Conservation (phyloP, 2,888 invertebrate genomes). For the Melanotus villosus region DNA sequence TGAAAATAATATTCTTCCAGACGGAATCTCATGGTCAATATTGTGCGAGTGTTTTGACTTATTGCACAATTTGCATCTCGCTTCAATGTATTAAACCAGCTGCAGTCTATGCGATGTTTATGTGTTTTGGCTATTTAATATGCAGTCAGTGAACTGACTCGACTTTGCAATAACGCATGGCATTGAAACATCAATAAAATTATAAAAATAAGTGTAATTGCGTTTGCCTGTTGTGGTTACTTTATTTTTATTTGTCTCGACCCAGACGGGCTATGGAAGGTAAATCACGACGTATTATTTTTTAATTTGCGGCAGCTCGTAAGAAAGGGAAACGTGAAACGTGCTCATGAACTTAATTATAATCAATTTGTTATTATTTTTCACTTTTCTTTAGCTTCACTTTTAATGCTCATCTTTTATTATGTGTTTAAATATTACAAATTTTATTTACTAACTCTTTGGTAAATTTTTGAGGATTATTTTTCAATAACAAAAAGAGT, state of each 20-base stretch:
- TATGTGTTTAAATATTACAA: no score
- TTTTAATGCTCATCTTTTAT: no score
- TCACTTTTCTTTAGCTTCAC: background rate
- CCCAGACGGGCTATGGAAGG: conserved; percentile 38
- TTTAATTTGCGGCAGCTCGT: conserved; percentile 34
- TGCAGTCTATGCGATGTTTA: conserved; percentile 54
- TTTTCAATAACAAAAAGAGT: no score
- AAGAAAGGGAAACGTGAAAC: conserved; percentile 26
- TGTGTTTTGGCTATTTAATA: conserved; percentile 60
- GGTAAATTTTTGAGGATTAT: no score
- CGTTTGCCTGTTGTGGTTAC: conserved; percentile 50
- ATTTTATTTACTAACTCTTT: no score
- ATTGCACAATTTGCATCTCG: conserved; percentile 54
- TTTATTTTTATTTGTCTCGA: conserved; percentile 35
- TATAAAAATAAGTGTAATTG: conserved; percentile 61
- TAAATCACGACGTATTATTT: conserved; percentile 42
- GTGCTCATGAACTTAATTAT: conserved; percentile 33
- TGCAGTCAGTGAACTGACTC: conserved; percentile 64
- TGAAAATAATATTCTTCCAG: conserved; percentile 44
- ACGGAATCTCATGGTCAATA: conserved; percentile 57
- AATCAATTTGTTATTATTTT: conserved; percentile 5
- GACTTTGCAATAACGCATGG: conserved; percentile 62
- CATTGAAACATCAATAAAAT: conserved; percentile 65
- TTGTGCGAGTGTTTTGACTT: conserved; percentile 59
- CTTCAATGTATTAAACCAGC: conserved; percentile 50